Percentiles rank a stretch among this genome's conserved stretches.
phyloP scores from a whole-genome alignment of 2,113 vertebrate species.

The Malurus elegans region DNA sequence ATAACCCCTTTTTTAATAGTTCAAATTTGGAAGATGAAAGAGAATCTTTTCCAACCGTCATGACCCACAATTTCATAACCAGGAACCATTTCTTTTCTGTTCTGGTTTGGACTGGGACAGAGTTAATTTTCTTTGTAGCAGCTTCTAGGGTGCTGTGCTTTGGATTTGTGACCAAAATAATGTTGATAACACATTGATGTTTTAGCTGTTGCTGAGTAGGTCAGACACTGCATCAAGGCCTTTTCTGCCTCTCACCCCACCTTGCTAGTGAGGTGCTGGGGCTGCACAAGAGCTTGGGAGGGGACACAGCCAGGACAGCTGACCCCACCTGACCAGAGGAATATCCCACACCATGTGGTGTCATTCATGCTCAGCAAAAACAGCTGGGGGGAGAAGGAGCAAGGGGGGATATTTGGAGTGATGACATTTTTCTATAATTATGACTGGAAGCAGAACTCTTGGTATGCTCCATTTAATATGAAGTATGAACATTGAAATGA shows the following conservation, averaged over 20 bases:
- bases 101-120: neutral
- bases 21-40: neutral
- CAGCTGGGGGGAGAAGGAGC: neutral
- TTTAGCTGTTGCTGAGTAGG: neutral
- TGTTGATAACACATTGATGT: neutral
- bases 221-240: neutral
- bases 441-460: neutral
- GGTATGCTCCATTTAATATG: neutral
- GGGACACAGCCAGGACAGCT: neutral
- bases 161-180: neutral
- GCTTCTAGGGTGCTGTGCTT: neutral
- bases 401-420: neutral
- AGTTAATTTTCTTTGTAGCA: neutral
- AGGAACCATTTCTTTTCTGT: neutral
- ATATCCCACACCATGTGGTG: no score
- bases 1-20: neutral
- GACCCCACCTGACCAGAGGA: neutral
- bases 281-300: fast-evolving
- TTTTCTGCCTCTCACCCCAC: neutral
- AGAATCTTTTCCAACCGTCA: neutral
- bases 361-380: neutral
- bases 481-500: neutral
- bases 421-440: neutral
- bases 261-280: fast-evolving
- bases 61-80: neutral